Evolutionary conservation across 1,140 invertebrate genomes (phyloP).

Genomic region (Lamellibrachia luymesi): DNA sequence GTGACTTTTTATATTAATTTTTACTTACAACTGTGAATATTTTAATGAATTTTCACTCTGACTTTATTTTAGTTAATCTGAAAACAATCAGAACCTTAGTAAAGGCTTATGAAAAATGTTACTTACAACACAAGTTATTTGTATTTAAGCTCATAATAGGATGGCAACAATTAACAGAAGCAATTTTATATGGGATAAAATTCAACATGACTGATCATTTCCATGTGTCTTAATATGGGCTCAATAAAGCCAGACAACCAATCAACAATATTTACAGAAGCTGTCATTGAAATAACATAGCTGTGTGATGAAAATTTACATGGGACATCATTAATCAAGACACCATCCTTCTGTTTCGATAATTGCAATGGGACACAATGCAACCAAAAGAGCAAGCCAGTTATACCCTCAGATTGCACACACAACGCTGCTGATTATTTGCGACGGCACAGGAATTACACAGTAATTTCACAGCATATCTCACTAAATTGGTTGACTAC

Average conservation of each 20-base stretch:
- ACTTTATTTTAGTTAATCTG: not conserved
- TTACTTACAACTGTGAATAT: not conserved
- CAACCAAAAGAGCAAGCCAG: not conserved
- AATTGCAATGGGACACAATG: not conserved
- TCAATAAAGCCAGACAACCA: not conserved
- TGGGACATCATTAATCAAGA: not conserved
- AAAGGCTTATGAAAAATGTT: not conserved
- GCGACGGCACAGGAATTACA: not conserved
- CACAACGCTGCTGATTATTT: not conserved
- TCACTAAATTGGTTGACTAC: not conserved
- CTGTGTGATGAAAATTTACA: not conserved
- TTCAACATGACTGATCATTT: not conserved
- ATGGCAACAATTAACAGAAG: not conserved
- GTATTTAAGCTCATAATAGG: not conserved
- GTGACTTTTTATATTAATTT: not conserved
- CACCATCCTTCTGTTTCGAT: not conserved
- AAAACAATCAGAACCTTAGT: not conserved
- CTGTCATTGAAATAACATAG: not conserved
- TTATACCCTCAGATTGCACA: not conserved
- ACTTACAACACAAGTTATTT: not conserved
- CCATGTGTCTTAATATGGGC: not conserved
- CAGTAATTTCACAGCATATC: not conserved
- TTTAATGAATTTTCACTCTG: not conserved
- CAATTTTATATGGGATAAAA: not conserved
- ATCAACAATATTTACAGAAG: not conserved